Evolutionary conservation across 2,888 invertebrate species (phyloP).

Genomic region (Homarus gammarus): DNA sequence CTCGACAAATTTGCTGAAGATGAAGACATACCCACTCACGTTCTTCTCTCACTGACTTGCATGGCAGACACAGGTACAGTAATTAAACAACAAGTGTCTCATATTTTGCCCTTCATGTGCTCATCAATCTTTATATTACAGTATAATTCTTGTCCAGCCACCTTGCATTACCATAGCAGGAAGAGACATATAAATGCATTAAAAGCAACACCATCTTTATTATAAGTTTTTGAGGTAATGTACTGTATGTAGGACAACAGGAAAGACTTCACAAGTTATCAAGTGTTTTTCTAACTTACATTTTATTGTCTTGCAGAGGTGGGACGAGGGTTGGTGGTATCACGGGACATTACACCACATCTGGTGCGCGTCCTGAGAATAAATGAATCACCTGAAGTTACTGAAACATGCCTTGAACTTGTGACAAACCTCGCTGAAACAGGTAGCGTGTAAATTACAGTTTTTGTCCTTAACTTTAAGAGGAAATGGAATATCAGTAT

Average conservation of each 20-base stretch:
- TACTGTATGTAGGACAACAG: no score
- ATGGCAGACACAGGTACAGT: slow-evolving; percentile 81
- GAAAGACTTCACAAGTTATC: no score
- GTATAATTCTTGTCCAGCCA: background rate
- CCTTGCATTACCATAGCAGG: no score
- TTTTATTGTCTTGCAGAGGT: slow-evolving; percentile 83
- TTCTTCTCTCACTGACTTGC: slow-evolving; percentile 81
- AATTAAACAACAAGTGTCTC: background rate
- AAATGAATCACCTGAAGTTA: slow-evolving; percentile 81
- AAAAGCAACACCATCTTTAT: no score
- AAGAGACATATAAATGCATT: no score
- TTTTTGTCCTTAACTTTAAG: no score
- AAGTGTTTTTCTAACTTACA: no score
- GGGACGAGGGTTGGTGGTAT: slow-evolving; percentile 87
- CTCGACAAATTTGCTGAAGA: slow-evolving; percentile 80
- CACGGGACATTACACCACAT: slow-evolving; percentile 87
- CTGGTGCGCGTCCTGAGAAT: slow-evolving; percentile 87
- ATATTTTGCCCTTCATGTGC: background rate
- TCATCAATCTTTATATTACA: background rate
- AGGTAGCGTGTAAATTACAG: no score
- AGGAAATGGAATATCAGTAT: no score
- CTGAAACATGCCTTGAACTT: slow-evolving; percentile 73
- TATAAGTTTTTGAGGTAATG: no score
- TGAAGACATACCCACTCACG: slow-evolving; percentile 81
- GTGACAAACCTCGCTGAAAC: slow-evolving; percentile 80